Evolutionary conservation across 2,797 vertebrate species (phyloP), one percentile per base, ranked within the genome.

Genomic region (Anguilla marmorata): DNA sequence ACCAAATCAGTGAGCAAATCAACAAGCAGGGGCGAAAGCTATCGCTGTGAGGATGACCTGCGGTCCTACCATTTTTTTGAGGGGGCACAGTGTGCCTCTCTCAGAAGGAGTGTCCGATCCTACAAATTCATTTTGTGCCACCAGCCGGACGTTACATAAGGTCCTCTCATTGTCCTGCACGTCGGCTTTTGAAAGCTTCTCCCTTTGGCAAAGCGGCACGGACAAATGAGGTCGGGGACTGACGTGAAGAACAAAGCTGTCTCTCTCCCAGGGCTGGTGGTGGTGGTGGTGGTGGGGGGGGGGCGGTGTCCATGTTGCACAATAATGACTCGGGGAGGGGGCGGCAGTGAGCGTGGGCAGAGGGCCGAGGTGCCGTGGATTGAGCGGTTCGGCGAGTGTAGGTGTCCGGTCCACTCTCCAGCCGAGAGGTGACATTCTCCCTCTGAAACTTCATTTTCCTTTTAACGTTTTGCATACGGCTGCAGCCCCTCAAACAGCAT

Each of bases 381-480:
- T 21, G 79, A 82, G 79, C 45, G 79, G 4, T 48, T 19, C 41
- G 84, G 50, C 58, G 58, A 63, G 58, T 66, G 84, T 85, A 58
- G 58, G 84, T 63, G 84, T 66, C 84, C 2, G 84, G 27, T 33
- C 19, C 27, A 30, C 37, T 85, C 56, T 85, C 84, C 56, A 60
- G 56, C 37, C 33, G 84, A 85, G 54, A 63, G 54, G 21, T 85
- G 84, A 85, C 84, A 85, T 85, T 85, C 11, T 66, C 37, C 50
- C 56, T 82, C 84, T 63, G 21, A 33, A 66, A 82, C 33, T 85
- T 56, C n/a, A 79, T 63, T 82, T 83, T 85, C 54, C 33, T 27
- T 48, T 19, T 74, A 16, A 33, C 87, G n/a, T 56, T 86, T 85
- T 86, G 84, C 88, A 86, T 86, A 86, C 33, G 85, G 88, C 48